phyloP scores from a whole-genome alignment of 2,888 invertebrate species.

The Mamestra brassicae region DNA sequence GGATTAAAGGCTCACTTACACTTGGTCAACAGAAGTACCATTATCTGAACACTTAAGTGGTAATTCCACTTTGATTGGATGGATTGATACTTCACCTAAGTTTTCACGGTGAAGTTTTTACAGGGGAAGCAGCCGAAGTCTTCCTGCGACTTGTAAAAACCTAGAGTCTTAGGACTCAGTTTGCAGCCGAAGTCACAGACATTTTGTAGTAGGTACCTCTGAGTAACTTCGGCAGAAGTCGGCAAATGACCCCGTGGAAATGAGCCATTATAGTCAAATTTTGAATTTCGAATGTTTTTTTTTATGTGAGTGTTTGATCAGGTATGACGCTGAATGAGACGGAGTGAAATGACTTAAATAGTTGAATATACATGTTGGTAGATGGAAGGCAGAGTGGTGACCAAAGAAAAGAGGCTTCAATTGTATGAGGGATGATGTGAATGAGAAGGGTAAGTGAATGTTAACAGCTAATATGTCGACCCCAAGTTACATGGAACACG shows the following conservation, averaged over 20 bases:
- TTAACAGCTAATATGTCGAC: not conserved
- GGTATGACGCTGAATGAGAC: not conserved
- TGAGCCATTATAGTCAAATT: constrained; percentile 1
- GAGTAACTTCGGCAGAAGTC: not conserved
- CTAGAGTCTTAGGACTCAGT: not conserved
- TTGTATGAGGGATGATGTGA: not conserved
- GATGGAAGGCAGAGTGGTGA: not conserved
- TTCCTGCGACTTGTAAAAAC: not conserved
- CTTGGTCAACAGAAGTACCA: not conserved
- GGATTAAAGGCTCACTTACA: not conserved
- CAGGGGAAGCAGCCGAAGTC: too few species aligned
- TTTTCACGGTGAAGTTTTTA: too few species aligned
- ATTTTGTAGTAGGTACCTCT: too few species aligned
- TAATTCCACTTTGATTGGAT: too few species aligned
- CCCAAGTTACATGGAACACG: not conserved
- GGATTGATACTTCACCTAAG: too few species aligned
- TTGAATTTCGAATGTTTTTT: not conserved
- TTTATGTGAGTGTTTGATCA: not conserved
- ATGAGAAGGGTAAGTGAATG: not conserved
- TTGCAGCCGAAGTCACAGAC: not conserved
- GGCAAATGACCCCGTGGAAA: not conserved
- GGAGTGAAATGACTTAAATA: not conserved
- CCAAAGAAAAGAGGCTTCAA: not conserved
- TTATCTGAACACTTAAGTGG: too few species aligned
- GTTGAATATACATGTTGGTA: not conserved